Evolutionary conservation across 1,140 invertebrate species (phyloP).

Genomic region (Melanaphis sacchari): DNA sequence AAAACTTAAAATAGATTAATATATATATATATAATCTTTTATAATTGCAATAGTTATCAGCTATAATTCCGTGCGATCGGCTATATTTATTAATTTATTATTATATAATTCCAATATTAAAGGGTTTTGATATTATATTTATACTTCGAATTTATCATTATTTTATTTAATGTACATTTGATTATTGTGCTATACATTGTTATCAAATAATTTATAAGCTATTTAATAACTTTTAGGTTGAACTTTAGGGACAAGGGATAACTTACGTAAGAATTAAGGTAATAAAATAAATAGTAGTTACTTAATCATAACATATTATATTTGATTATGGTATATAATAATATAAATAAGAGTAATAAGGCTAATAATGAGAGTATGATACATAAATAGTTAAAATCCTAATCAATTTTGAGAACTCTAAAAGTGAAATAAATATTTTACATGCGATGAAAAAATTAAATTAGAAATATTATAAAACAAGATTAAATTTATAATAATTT

Average conservation of each 20-base stretch:
- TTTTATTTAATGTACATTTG: too few relatives aligned
- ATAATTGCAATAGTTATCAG: too few relatives aligned
- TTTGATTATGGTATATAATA: not conserved
- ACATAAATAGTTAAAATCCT: not conserved
- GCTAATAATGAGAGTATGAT: not conserved
- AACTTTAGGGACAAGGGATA: not conserved
- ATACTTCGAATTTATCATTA: too few relatives aligned
- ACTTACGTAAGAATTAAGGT: not conserved
- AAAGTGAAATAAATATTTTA: not conserved
- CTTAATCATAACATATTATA: not conserved
- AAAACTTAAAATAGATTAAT: too few relatives aligned
- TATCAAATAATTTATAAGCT: not conserved
- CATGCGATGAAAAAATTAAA: too few relatives aligned
- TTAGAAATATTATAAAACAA: not conserved
- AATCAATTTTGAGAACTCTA: not conserved
- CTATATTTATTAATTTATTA: too few relatives aligned
- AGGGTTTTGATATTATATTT: too few relatives aligned
- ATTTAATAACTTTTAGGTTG: not conserved
- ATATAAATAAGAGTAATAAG: not conserved
- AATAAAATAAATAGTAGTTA: not conserved
- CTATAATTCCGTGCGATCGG: too few relatives aligned
- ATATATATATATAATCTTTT: too few relatives aligned
- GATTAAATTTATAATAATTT: not conserved
- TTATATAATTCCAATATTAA: too few relatives aligned
- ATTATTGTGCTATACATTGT: not conserved